A percentile compares a stretch with the other conserved stretches of the same genome.
Conservation (phyloP, 2,888 invertebrate species). For the Torymus tubicola region DNA sequence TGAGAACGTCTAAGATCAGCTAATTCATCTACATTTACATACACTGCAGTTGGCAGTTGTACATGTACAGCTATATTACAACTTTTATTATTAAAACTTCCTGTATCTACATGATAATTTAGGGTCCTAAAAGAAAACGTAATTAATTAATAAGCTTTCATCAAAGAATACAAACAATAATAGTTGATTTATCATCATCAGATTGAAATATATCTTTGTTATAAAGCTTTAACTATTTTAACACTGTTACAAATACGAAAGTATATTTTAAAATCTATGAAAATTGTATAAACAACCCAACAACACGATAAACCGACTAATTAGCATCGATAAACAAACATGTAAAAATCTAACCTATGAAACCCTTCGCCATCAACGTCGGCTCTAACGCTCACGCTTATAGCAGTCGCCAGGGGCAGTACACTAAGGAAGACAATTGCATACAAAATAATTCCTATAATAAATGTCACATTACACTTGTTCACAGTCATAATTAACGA, state of each 20-base stretch:
- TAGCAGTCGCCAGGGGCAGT: conserved; percentile 32
- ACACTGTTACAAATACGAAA: no score
- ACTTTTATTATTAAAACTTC: conserved; percentile 60
- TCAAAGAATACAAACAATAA: no score
- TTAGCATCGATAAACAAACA: neutral
- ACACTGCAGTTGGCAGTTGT: conserved; percentile 69
- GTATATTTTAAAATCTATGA: no score
- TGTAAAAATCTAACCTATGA: conserved; percentile 69
- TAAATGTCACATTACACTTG: neutral
- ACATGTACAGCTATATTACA: conserved; percentile 68
- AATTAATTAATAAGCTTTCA: no score
- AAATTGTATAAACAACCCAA: neutral
- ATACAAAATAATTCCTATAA: conserved; percentile 34
- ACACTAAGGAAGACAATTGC: conserved; percentile 23
- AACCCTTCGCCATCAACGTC: conserved; percentile 69
- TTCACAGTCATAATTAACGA: conserved; percentile 50
- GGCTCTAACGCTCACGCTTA: conserved; percentile 62
- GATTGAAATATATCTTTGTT: no score
- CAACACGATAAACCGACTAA: conserved; percentile 6
- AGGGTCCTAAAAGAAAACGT: conserved; percentile 61
- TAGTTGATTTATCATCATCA: no score
- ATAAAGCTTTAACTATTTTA: no score
- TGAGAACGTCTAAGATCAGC: conserved; percentile 68
- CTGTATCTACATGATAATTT: conserved; percentile 64
- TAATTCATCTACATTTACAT: conserved; percentile 72